Evolutionary conservation across 1,140 invertebrate genomes (phyloP).

Genomic region (Microplitis mediator): DNA sequence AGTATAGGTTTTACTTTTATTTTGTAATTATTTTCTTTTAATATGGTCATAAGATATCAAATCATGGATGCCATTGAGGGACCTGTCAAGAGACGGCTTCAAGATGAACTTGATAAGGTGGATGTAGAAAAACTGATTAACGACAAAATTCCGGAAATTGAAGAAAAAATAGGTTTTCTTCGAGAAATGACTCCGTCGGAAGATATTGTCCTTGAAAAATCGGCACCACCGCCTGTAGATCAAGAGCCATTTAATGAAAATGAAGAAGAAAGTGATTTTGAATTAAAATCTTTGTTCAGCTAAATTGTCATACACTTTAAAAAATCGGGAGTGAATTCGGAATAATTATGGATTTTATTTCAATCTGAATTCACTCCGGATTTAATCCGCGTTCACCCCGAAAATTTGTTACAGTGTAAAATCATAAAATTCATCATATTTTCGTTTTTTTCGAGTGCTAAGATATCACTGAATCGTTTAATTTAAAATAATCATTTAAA

Average conservation of each 20-base stretch:
- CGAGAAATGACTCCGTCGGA: conserved; percentile 45
- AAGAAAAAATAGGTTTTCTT: conserved; percentile 61
- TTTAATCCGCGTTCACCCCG: too few species aligned
- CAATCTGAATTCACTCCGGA: too few species aligned
- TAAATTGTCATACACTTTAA: too few species aligned
- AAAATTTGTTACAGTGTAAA: too few species aligned
- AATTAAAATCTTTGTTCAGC: too few species aligned
- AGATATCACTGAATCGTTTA: too few species aligned
- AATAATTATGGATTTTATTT: too few species aligned
- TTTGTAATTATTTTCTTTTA: not conserved
- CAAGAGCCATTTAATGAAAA: conserved; percentile 53
- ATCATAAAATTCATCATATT: too few species aligned
- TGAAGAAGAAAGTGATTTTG: conserved; percentile 50
- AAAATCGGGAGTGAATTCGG: too few species aligned
- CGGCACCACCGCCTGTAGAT: conserved; percentile 40
- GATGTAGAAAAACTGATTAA: conserved; percentile 76
- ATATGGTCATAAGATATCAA: conserved; percentile 65
- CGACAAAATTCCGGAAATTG: conserved; percentile 69
- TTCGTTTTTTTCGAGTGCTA: too few species aligned
- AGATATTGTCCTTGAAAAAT: conserved; percentile 47
- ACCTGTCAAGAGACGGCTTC: conserved; percentile 72
- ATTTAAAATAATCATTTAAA: too few species aligned
- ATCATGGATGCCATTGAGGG: conserved; percentile 82
- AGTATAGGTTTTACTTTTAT: too few species aligned
- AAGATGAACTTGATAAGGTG: conserved; percentile 72